Base-by-base conservation (phyloP, 2,888 invertebrate genomes). In the Papilio protenor region DNA sequence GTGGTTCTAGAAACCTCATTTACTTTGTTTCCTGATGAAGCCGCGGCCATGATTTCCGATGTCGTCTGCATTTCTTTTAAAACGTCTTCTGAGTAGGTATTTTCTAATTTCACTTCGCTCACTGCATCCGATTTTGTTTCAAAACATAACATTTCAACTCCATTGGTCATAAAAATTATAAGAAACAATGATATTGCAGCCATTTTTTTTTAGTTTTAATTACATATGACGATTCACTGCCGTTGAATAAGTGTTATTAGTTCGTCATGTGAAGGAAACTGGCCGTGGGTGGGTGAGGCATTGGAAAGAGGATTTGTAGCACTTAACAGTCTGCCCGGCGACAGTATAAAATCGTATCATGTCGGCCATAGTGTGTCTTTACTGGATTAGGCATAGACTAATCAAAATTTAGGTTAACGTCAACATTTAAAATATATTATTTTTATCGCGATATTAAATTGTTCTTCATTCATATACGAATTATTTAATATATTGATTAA, bases 301-400 rank as follows among this genome's bases (percentile, higher is more conserved):
- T 86, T 88, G 89, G 83, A 86, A 86, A 87, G 89, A 86, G 94
- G 94, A 94, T 94, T 94, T 94, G 91, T 92, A 90, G 94, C 94
- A 94, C 94, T 94, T 94, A 90, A 89, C 84, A 88, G 94, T 94
- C 94, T 94, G 94, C 94, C 90, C 89, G 87, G 83, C 89, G 85
- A 87, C 88, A 89, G 90, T 87, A 87, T 87, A 91, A 90, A 92
- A 90, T 90, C 88, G 91, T 92, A 91, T 91, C 91, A 90, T 87
- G 87, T 85, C 84, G 87, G 84, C 89, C 85, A 86, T 86, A 82
- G 79, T 83, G 82, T 85, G 83, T 87, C 87, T 89, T 90, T 91
- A 93, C 91, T 87, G 91, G 92, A 93, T 93, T 93, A 93, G 52
- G 27, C 55, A 52, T 14, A 79, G 76, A 76, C 69, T 79, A 79